Evolutionary conservation across 2,888 invertebrate species (phyloP), one percentile per base, ranked within the genome.

Genomic region (Dendrolimus houi): DNA sequence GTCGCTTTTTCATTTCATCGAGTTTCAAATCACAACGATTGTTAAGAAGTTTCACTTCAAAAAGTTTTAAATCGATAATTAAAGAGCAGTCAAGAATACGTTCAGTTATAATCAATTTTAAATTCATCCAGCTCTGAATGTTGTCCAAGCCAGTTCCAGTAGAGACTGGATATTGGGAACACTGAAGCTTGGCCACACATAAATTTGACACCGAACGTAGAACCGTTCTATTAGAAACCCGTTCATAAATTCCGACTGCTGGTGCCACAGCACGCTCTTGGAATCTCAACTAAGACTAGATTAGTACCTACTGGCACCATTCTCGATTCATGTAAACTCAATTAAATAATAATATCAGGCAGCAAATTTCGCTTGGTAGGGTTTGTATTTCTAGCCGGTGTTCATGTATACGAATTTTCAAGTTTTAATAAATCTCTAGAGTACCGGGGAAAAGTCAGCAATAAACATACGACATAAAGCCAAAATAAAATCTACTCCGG

Each of bases 161-260:
- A 0, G 47, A 47, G 47, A 47, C 47, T 47, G 47, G 47, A 47
- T 47, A 47, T 47, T 47, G 41, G 55, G 29, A 47, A 52, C 52
- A 40, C 52, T 53, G 29, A 55, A 56, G 10, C 54, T 14, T 47
- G 53, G 41, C 52, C 52, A 29, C 47, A 58, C 55, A 58, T 55
- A 58, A 58, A 58, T 58, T 58, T 47, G 53, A 52, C 41, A 58
- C 53, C 55, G 54, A 12, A 41, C 54, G 55, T 52, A 52, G 57
- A 52, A 47, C 52, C 54, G 54, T 13, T 53, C 59, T 62, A 64
- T 62, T 63, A 59, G 57, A 59, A 59, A 53, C 52, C 54, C 60
- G 57, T 59, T 59, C 64, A 63, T 64, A 64, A 64, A 64, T 64
- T 64, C 56, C 53, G 57, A 41, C 54, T 56, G 62, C 52, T 57